Percentiles rank a stretch among this genome's conserved stretches.
These are phyloP conservation scores for Myripristis jacobus DNA, from an alignment of 2,797 vertebrate species.

Conservation along the genomic window DNA sequence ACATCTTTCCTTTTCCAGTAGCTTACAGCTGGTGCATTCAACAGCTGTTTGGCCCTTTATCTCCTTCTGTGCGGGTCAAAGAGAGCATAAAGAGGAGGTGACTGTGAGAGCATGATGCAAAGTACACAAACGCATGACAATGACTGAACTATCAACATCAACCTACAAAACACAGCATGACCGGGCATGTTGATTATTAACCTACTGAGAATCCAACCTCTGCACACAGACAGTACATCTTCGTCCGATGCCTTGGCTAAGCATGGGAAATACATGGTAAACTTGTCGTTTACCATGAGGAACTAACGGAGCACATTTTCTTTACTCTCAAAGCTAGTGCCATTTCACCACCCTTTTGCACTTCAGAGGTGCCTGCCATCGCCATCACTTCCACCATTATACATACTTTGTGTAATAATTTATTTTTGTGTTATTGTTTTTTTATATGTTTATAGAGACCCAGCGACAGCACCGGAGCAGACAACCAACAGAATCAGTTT, in stretches of 20 bases:
- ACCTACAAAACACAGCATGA: conserved; percentile 74
- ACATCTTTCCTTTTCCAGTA: conserved; percentile 66
- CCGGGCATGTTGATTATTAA: conserved; percentile 80
- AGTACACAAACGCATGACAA: conserved; percentile 77
- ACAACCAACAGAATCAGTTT: conserved; percentile 89
- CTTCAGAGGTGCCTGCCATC: conserved; percentile 67
- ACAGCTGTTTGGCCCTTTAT: conserved; percentile 73
- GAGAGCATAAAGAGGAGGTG: conserved; percentile 59
- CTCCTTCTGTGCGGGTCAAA: conserved; percentile 66
- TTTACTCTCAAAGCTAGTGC: conserved; percentile 68
- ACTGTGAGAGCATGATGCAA: conserved; percentile 77
- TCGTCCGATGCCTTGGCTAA: conserved; percentile 73
- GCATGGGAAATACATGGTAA: conserved; percentile 86
- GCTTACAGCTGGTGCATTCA: conserved; percentile 54
- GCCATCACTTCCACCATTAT: conserved; percentile 73
- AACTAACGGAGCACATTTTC: conserved; percentile 78
- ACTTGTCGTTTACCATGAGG: conserved; percentile 80
- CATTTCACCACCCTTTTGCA: conserved; percentile 65
- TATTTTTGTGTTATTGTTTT: conserved; percentile 89
- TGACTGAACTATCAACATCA: conserved; percentile 66
- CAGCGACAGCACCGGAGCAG: conserved; percentile 86
- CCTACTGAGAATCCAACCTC: conserved; percentile 63
- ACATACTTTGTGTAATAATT: conserved; percentile 91
- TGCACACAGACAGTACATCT: conserved; percentile 68
- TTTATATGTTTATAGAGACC: conserved; percentile 89